Conservation (phyloP, 2,888 invertebrate species). For the Gortyna flavago region DNA sequence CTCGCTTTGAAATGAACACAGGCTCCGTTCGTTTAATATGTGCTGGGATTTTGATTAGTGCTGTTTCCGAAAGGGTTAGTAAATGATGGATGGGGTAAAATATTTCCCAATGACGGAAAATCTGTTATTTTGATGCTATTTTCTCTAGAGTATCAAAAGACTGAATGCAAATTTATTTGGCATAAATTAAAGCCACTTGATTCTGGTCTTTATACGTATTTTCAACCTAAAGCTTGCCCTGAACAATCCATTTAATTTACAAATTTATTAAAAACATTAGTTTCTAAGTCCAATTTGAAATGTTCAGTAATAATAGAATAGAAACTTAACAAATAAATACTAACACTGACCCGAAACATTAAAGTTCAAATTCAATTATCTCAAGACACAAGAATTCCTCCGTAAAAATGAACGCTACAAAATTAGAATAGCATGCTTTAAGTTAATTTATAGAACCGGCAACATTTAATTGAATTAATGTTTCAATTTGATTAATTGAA, state of each 20-base stretch:
- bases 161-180: conserved; percentile 5
- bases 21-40: conserved; percentile 63
- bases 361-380: conserved; percentile 47
- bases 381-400: conserved; percentile 38
- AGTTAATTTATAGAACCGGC: conserved; percentile 66
- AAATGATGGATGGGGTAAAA: conserved; percentile 24
- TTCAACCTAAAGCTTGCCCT: not conserved
- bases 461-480: conserved; percentile 70
- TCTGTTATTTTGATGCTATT: conserved; percentile 16
- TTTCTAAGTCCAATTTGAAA: conserved; percentile 40
- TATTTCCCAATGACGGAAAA: not conserved
- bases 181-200: not conserved
- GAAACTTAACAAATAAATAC: conserved; percentile 9
- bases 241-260: conserved; percentile 8
- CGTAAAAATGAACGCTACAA: conserved; percentile 62
- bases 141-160: conserved; percentile 7
- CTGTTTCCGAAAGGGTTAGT: conserved; percentile 9
- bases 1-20: conserved; percentile 59
- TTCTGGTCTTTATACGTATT: not conserved
- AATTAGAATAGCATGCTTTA: conserved; percentile 71
- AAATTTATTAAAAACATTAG: conserved; percentile 37
- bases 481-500: conserved; percentile 71
- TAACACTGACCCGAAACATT: conserved; percentile 3
- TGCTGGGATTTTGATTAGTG: conserved; percentile 47
- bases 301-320: conserved; percentile 41